Conservation (phyloP, 2,888 invertebrate species). For the Laothoe populi region DNA sequence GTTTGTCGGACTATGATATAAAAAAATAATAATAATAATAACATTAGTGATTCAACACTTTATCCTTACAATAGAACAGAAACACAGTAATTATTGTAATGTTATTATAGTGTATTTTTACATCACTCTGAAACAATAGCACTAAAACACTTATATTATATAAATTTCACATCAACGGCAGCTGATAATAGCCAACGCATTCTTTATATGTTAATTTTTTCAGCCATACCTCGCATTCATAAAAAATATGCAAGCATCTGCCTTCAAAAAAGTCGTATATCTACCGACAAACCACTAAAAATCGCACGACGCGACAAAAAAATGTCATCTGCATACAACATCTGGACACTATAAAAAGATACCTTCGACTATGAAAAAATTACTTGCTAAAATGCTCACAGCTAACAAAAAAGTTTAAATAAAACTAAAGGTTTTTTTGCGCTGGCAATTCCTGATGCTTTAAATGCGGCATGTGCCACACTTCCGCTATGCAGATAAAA, state of each 20-base stretch:
- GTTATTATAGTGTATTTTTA: neutral
- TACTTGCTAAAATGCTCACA: constrained; percentile 71
- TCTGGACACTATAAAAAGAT: constrained; percentile 76
- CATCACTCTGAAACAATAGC: constrained; percentile 34
- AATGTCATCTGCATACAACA: constrained; percentile 84
- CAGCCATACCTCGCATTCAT: constrained; percentile 44
- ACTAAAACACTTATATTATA: constrained; percentile 34
- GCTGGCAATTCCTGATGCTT: constrained; percentile 55
- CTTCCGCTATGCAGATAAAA: constrained; percentile 57
- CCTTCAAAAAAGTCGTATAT: constrained; percentile 67
- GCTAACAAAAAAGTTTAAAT: constrained; percentile 54
- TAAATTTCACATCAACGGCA: constrained; percentile 32
- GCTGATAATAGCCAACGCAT: constrained; percentile 42
- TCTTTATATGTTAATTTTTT: constrained; percentile 41
- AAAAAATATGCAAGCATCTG: constrained; percentile 73
- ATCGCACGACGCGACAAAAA: constrained; percentile 72
- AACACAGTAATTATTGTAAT: constrained; percentile 11
- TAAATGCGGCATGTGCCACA: constrained; percentile 68
- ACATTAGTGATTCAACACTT: too few species aligned
- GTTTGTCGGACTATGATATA: too few species aligned
- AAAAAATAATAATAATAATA: too few species aligned
- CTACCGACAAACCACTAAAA: constrained; percentile 74
- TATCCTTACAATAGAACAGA: neutral
- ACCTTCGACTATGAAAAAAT: constrained; percentile 64
- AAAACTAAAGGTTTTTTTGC: constrained; percentile 59